These are phyloP conservation scores for Cyclura pinguis DNA, from an alignment of 2,797 vertebrate genomes.

Conservation along the genomic window DNA sequence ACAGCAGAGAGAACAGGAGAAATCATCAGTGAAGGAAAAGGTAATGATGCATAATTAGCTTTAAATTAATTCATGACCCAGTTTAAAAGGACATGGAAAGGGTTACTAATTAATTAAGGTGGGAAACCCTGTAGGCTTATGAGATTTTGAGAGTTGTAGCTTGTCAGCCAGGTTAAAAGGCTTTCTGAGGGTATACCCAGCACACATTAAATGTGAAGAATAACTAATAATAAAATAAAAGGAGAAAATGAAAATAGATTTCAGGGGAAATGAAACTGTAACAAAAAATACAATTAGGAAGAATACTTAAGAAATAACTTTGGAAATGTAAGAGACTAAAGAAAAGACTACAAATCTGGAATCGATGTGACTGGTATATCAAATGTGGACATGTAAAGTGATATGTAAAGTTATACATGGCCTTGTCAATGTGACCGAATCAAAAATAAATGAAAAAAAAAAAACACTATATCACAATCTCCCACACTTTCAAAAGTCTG, in stretches of 20 bases:
- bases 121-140: slow-evolving; percentile 75
- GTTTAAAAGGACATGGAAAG: slow-evolving; percentile 77
- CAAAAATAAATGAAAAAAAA: slow-evolving; percentile 25
- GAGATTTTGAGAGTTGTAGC: slow-evolving; percentile 75
- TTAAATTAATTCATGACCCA: slow-evolving; percentile 80
- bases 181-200: slow-evolving; percentile 66
- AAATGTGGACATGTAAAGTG: background rate
- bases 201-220: slow-evolving; percentile 62
- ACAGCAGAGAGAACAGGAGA: slow-evolving; percentile 59
- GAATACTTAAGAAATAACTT: slow-evolving; percentile 63
- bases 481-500: background rate
- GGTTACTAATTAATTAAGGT: slow-evolving; percentile 81
- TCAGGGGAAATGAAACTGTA: slow-evolving; percentile 63
- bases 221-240: slow-evolving; percentile 68
- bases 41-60: slow-evolving; percentile 78
- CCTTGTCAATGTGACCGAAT: slow-evolving; percentile 36
- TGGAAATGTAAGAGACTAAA: slow-evolving; percentile 35
- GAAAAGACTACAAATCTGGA: background rate
- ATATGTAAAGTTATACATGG: background rate
- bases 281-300: slow-evolving; percentile 67
- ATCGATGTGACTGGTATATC: slow-evolving; percentile 8
- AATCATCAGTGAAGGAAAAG: slow-evolving; percentile 67
- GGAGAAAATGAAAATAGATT: slow-evolving; percentile 69
- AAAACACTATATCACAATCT: slow-evolving; percentile 1
- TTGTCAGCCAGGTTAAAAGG: slow-evolving; percentile 77